A percentile compares a stretch with the other conserved stretches of the same genome.
Conservation (phyloP, 2,888 invertebrate genomes). For the Sinotaia quadrata region DNA sequence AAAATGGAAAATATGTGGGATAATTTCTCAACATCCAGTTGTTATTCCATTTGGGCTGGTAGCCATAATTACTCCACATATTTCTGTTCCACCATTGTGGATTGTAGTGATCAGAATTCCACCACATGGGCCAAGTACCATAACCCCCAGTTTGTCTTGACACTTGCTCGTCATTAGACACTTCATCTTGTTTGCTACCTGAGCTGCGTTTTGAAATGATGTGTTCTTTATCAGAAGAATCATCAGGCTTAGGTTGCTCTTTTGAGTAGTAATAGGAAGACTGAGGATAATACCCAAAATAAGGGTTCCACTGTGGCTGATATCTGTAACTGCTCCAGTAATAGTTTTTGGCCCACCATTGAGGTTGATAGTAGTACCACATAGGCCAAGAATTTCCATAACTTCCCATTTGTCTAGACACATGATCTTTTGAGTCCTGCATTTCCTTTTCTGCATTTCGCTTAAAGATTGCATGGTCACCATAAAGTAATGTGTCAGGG, state of each 20-base stretch:
- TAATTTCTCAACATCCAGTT: background rate
- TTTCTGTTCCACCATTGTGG: background rate
- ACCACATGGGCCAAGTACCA: background rate
- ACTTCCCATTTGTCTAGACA: conserved; percentile 7
- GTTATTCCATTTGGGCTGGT: background rate
- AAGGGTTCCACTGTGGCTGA: conserved; percentile 1
- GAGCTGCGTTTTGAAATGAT: conserved; percentile 10
- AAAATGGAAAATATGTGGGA: background rate
- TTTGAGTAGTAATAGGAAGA: background rate
- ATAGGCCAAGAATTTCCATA: conserved; percentile 17
- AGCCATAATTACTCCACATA: background rate
- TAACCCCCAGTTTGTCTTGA: no score
- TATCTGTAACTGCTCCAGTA: conserved; percentile 9
- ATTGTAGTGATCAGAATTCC: background rate
- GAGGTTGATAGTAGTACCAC: conserved; percentile 4
- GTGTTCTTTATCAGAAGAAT: background rate
- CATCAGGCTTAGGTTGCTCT: background rate
- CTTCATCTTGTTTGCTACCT: background rate
- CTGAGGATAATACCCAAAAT: background rate
- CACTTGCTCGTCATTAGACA: no score
- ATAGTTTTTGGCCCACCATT: no score
- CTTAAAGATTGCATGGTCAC: background rate
- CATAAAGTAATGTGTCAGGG: background rate
- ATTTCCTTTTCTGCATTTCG: background rate
- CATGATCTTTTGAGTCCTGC: background rate